A percentile compares a stretch with the other conserved stretches of the same genome.
These are phyloP conservation scores for Nymphalis c-album DNA, from an alignment of 2,888 invertebrate genomes.

Conservation along the genomic window DNA sequence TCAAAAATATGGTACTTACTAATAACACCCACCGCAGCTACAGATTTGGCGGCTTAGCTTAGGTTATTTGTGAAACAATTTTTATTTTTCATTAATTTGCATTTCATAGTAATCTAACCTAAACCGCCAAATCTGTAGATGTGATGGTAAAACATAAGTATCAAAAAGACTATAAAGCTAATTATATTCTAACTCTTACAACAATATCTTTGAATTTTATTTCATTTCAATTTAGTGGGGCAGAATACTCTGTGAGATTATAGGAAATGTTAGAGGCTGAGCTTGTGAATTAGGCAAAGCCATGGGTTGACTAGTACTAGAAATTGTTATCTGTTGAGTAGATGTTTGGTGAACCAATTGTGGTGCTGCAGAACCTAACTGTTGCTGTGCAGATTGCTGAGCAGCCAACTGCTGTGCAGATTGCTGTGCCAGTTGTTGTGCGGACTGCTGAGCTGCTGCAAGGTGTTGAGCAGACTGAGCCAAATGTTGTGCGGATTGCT, in stretches of 20 bases:
- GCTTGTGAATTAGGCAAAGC: constrained; percentile 73
- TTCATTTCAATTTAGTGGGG: constrained; percentile 58
- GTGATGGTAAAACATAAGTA: no score
- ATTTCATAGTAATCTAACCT: no score
- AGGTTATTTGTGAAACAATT: no score
- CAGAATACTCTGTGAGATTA: constrained; percentile 75
- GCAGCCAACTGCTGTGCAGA: constrained; percentile 69
- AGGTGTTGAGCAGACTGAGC: constrained; percentile 61
- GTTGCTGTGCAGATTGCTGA: constrained; percentile 72
- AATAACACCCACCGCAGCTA: no score
- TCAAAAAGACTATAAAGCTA: background rate
- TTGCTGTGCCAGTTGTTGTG: constrained; percentile 62
- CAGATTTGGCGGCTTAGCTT: no score
- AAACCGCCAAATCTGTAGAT: no score
- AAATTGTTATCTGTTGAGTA: constrained; percentile 75
- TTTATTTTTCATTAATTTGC: no score
- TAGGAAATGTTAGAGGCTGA: constrained; percentile 74
- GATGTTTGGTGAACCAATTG: constrained; percentile 74
- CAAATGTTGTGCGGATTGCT: constrained; percentile 60
- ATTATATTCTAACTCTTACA: constrained; percentile 1
- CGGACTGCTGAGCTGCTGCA: constrained; percentile 59
- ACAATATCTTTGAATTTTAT: constrained; percentile 4
- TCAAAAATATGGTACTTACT: background rate
- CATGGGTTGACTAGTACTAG: constrained; percentile 76
- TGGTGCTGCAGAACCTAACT: constrained; percentile 65